Evolutionary conservation across 2,797 vertebrate species (phyloP), one percentile per base, ranked within the genome.

Genomic region (Poecile montanus): DNA sequence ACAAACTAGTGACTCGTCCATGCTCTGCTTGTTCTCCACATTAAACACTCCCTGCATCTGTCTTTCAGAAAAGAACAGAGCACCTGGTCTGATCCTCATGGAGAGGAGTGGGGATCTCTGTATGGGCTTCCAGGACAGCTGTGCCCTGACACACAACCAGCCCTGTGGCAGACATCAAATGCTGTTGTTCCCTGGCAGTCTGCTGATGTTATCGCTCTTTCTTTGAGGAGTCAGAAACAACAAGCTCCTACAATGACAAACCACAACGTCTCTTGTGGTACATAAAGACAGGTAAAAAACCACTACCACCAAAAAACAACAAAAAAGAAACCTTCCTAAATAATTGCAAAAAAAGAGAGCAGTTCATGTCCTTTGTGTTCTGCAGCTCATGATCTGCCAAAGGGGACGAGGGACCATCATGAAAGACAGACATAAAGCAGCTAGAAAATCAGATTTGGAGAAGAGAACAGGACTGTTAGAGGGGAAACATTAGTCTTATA

Each of bases 91-190:
- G 42, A 30, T 58, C 58, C 51, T 82, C 23, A 4, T 0, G 0
- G 68, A 47, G 36, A 23, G 16, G 40, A 87, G 54, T 1, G 65
- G 42, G 44, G 54, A 66, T 13, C 76, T 74, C 58, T 53, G 58
- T 38, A 67, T 0, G 6, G 63, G 30, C 30, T 36, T 32, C 20
- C 30, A 48, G 67, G 29, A 91, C 54, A 61, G 70, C 61, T 7
- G 54, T 57, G 32, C 48, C 73, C 72, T 62, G 15, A 38, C 77
- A 72, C n/a, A 36, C 44, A 74, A 71, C 32, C 88, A 77, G 76
- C 62, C 68, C 42, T 8, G 54, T 36, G 73, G 83, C 88, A 94
- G 70, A 88, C 88, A 92, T 72, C 86, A 93, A 62, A 87, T 58
- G 58, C 20, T 81, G 58, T 12, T 78, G 58, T 20, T 94, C 91